These are phyloP conservation scores for Gasterosteus aculeatus DNA, from an alignment of 2,113 vertebrate species.

Conservation along the genomic window DNA sequence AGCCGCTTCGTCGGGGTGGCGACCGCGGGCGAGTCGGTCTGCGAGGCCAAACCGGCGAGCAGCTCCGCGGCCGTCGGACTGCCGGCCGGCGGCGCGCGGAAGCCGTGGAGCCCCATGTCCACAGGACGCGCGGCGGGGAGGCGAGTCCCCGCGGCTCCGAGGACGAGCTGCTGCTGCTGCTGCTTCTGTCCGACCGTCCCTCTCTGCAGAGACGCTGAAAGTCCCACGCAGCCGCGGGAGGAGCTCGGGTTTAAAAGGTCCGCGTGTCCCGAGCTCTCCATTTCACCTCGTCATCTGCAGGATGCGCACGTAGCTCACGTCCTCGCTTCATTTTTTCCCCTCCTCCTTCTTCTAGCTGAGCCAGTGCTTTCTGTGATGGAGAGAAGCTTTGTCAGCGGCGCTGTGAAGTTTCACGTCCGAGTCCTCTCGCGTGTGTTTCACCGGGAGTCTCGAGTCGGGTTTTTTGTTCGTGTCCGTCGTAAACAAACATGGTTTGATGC, in stretches of 20 bases:
- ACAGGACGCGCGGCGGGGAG: conserved; percentile 7
- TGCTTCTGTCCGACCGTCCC: conserved; percentile 29
- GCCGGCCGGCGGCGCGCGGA: conserved; percentile 56
- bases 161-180: conserved; percentile 2
- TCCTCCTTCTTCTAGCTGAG: conserved; percentile 49
- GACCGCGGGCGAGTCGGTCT: conserved; percentile 66
- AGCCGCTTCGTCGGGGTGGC: conserved; percentile 63
- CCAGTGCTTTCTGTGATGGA: conserved; percentile 56
- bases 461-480: conserved; percentile 5
- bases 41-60: conserved; percentile 70
- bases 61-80: conserved; percentile 72
- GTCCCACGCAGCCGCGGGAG: conserved; percentile 38
- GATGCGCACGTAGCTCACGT: conserved; percentile 82
- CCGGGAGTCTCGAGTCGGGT: not conserved
- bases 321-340: conserved; percentile 77
- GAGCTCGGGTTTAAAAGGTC: conserved; percentile 75
- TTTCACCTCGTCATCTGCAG: conserved; percentile 79
- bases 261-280: conserved; percentile 80
- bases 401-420: conserved; percentile 71
- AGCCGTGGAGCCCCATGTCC: conserved; percentile 79
- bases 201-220: conserved; percentile 50
- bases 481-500: conserved; percentile 25
- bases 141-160: conserved; percentile 33
- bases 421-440: conserved; percentile 5
- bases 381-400: conserved; percentile 36